Evolutionary conservation across 2,888 invertebrate species (phyloP).

Genomic region (Drosophila gaucha): DNA sequence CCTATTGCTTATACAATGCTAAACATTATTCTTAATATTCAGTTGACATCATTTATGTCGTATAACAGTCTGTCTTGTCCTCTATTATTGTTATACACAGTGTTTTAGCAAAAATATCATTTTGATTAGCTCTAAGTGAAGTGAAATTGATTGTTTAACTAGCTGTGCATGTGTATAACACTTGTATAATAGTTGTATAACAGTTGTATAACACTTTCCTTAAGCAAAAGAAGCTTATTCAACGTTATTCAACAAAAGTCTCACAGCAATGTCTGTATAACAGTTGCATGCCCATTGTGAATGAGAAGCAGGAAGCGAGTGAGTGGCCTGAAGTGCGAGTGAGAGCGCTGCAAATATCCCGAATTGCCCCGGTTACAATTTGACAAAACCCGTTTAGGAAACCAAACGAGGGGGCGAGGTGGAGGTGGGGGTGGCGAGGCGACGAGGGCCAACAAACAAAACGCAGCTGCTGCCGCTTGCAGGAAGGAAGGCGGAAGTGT

Average conservation of each 20-base stretch:
- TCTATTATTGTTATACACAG: not conserved
- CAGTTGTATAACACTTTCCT: conserved; percentile 2
- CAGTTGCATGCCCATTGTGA: conserved; percentile 2
- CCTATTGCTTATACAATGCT: too few species aligned
- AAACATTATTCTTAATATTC: too few species aligned
- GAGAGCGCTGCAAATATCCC: conserved; percentile 17
- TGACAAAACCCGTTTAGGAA: conserved; percentile 60
- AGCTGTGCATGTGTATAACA: not conserved
- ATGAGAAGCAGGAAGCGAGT: conserved; percentile 11
- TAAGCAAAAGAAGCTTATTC: not conserved
- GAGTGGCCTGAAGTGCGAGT: conserved; percentile 16
- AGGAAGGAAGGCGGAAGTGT: conserved; percentile 70
- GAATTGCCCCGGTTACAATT: conserved; percentile 40
- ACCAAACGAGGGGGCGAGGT: conserved; percentile 17
- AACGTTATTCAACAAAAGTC: not conserved
- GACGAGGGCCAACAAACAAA: conserved; percentile 30
- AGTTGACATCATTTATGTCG: not conserved
- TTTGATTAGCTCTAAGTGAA: too few species aligned
- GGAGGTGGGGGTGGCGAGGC: not conserved
- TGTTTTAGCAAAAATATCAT: not conserved
- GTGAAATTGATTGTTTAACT: not conserved
- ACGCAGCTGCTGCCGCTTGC: conserved; percentile 27
- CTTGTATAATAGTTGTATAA: not conserved
- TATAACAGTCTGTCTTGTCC: conserved; percentile 20
- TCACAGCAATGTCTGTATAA: not conserved